Base-by-base conservation (phyloP, 2,797 vertebrate species). In the Taenioides sp. region DNA sequence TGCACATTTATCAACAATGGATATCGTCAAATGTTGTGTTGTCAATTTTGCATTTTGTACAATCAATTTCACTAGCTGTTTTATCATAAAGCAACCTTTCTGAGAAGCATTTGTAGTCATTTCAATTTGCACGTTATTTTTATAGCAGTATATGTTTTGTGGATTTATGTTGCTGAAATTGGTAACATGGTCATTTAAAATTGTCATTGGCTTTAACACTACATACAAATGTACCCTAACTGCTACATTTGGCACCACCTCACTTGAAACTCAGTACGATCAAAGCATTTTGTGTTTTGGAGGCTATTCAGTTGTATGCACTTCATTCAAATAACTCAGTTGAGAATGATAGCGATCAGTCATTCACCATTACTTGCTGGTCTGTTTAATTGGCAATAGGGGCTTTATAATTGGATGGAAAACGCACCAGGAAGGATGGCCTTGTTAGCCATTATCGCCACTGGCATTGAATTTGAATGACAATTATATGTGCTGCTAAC, bases 341-440 rank as follows among this genome's bases (percentile, higher is more conserved):
- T 43, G 67, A 72, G 34, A 69, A 70, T 73, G 66, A 72, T 72
- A 25, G 54, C 28, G 31, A 83, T 87, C 76, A 83, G 79, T 82
- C 84, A 81, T 63, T 63, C 67, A 37, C 55, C 66, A 75, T 85
- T 88, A 71, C 81, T 82, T 62, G 67, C 69, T 58, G 62, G n/a
- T 2, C 5, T 69, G 74, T 73, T 54, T 74, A 37, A 80, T 77
- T n/a, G 74, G 25, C 77, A 68, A 70, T 50, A 59, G 59, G 73
- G 50, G 74, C 37, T 52, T 78, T 74, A 77, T 72, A 75, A 75
- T 65, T 73, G 70, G 61, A 55, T 73, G 20, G 75, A 78, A 78
- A 75, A 52, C 68, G 65, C 81, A 73, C 31, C 14, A 62, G 71
- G 71, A 70, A 72, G 65, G 55, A 50, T 73, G 63, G 50, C 55